Evolutionary conservation across 2,113 vertebrate species (phyloP).

Genomic region (Puffinus mauretanicus): DNA sequence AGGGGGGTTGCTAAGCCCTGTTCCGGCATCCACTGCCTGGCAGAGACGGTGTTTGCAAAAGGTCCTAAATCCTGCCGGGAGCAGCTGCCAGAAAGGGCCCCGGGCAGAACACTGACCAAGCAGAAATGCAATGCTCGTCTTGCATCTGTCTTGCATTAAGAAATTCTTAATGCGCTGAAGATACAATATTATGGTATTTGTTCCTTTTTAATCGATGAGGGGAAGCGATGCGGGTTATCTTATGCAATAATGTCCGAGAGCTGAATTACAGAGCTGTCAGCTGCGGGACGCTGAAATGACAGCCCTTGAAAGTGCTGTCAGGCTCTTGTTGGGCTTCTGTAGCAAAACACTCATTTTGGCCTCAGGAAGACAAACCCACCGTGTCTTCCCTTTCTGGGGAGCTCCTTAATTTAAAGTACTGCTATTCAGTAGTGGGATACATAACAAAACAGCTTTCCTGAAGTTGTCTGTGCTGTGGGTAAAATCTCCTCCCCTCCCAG

Average conservation of each 20-base stretch:
- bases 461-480: not conserved
- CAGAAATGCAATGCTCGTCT: not conserved
- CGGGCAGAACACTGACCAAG: not conserved
- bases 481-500: not conserved
- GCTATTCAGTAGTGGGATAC: not conserved
- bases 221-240: accelerated
- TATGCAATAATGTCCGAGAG: not conserved
- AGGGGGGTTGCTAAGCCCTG: not conserved
- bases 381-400: not conserved
- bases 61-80: not conserved
- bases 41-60: not conserved
- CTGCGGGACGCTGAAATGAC: not conserved
- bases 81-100: not conserved
- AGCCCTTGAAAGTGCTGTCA: not conserved
- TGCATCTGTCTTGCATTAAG: not conserved
- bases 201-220: not conserved
- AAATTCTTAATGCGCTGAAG: not conserved
- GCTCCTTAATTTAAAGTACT: not conserved
- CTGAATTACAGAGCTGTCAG: not conserved
- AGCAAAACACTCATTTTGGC: not conserved
- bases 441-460: not conserved
- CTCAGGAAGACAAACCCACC: not conserved
- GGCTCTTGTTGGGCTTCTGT: not conserved
- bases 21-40: not conserved
- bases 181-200: not conserved